Evolutionary conservation across 2,797 vertebrate genomes (phyloP), one percentile per base, ranked within the genome.

Genomic region (Phalloptychus januarius): DNA sequence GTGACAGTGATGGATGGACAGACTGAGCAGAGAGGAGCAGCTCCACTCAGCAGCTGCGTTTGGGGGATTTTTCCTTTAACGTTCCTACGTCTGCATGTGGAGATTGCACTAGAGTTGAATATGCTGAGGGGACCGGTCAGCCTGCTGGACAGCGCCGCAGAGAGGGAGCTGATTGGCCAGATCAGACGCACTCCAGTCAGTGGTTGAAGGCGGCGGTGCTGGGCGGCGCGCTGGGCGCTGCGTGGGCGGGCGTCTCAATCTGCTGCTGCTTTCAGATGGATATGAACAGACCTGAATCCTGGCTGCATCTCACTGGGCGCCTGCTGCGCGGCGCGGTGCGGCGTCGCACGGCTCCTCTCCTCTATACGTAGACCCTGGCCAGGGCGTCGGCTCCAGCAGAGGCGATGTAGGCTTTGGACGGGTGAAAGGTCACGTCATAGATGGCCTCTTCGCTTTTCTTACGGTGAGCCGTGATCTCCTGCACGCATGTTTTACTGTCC

Each of bases 381-480:
- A 99, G 97, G 87, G 98, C 98, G 90, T 99, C 98, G 38, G 98
- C 98, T 86, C 98, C 98, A 40, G 98, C 98, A 61, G 98, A 98
- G 91, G 98, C 98, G 91, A 99, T 99, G 92, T 97, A 99, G 74
- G 98, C 98, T 96, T 99, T 99, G 88, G 98, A 99, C 1, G 98
- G 98, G 94, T 99, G 98, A 94, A 99, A 99, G 95, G 98, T 97
- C 95, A 99, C 98, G 85, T 99, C 98, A 69, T 99, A 99, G 94
- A 99, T 99, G 71, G 98, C 98, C 94, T 99, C 98, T 86, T 99
- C 98, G 56, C 98, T 96, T 95, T 99, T 99, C 95, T 99, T 99
- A 82, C 98, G 96, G 94, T 99, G 98, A 85, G 98, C 98, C 1
- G 98, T 99, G 94, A 99, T 99, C 95, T 99, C 98, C 94, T 99